Conservation (phyloP, 2,113 vertebrate species). For the Ceyx melanurus region DNA sequence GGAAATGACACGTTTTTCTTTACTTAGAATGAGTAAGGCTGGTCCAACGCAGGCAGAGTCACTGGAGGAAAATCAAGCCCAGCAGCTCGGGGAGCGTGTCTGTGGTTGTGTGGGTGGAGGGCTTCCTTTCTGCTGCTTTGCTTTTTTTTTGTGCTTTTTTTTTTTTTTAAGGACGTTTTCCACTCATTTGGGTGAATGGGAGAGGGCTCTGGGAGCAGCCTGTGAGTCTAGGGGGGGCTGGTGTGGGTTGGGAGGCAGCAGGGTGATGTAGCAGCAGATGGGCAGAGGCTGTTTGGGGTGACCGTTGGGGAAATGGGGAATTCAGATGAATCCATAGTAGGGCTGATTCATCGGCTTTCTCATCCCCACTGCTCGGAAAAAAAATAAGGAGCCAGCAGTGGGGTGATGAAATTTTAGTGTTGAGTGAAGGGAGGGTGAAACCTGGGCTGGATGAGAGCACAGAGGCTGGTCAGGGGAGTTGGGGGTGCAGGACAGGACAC, state of each 20-base stretch:
- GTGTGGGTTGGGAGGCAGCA: background rate
- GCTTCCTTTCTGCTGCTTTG: slow-evolving; percentile 8
- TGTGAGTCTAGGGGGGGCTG: background rate
- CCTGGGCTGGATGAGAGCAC: background rate
- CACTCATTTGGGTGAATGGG: accelerated
- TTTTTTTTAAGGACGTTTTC: background rate
- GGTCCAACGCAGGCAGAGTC: slow-evolving; percentile 44
- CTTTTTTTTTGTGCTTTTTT: background rate
- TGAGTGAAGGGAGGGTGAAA: background rate
- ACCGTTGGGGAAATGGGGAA: background rate
- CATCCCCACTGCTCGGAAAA: background rate
- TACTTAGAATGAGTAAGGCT: slow-evolving; percentile 64
- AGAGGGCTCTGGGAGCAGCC: background rate
- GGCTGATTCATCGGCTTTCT: slow-evolving; percentile 42
- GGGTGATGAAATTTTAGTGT: slow-evolving; percentile 1
- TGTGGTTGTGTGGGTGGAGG: slow-evolving; percentile 10
- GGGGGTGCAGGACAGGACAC: background rate
- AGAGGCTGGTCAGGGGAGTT: background rate
- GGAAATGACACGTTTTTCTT: slow-evolving; percentile 73
- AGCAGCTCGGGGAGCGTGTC: background rate
- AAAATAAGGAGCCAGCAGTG: background rate
- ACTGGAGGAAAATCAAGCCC: slow-evolving; percentile 53
- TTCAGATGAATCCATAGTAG: slow-evolving; percentile 16
- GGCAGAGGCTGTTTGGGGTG: background rate
- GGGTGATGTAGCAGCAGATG: background rate